Percentiles rank a stretch among this genome's conserved stretches.
These are phyloP conservation scores for Nyctibius grandis DNA, from an alignment of 2,797 vertebrate genomes.

Conservation along the genomic window DNA sequence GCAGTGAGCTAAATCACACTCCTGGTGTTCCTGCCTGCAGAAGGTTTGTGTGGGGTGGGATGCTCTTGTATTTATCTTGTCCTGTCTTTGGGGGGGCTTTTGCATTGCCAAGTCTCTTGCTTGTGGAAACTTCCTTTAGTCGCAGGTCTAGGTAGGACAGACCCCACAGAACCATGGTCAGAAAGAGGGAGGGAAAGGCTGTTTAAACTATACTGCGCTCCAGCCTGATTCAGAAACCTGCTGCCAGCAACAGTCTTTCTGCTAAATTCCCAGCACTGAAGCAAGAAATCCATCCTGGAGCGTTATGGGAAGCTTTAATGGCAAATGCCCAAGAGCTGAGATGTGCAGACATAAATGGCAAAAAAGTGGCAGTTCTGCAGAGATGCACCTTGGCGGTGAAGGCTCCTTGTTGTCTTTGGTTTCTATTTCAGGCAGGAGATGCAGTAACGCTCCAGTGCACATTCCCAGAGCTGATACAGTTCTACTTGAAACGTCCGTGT, in stretches of 20 bases:
- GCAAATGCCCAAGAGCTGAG: not conserved
- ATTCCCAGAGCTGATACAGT: not conserved
- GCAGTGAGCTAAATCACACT: not conserved
- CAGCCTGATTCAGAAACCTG: not conserved
- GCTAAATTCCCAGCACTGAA: not conserved
- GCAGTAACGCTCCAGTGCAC: not conserved
- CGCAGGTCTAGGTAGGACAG: not conserved
- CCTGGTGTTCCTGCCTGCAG: not conserved
- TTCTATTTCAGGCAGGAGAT: not conserved
- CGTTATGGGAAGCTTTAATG: not conserved
- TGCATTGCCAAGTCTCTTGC: not conserved
- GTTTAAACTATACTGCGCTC: not conserved
- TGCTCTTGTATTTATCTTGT: not conserved
- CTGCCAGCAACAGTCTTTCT: not conserved
- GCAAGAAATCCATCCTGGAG: not conserved
- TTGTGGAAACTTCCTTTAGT: not conserved
- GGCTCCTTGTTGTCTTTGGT: not conserved
- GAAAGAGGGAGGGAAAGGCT: not conserved
- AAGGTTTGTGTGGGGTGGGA: fast-evolving
- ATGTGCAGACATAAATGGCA: not conserved
- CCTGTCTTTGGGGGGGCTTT: not conserved
- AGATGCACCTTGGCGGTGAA: not conserved
- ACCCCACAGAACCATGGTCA: not conserved
- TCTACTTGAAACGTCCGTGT: not conserved
- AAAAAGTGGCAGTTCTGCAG: not conserved